Base-by-base conservation (phyloP, 2,888 invertebrate species). In the Andrena flavipes region DNA sequence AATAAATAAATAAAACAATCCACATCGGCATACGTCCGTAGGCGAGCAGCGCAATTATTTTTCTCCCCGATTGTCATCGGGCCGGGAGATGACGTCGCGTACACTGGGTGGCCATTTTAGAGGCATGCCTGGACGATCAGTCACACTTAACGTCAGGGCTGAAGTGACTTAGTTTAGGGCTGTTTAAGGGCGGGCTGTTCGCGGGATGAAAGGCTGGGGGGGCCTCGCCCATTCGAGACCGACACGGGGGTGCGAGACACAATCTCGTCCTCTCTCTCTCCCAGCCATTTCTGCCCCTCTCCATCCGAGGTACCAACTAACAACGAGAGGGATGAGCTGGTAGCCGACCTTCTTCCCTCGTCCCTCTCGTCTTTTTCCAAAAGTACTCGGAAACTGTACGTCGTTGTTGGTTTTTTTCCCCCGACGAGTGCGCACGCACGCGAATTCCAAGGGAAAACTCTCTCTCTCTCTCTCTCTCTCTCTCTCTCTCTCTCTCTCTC, bases 151-250 rank as follows among this genome's bases (percentile, higher is more conserved):
- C 86, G 91, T 92, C 92, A 89, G 76, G 75, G 51, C 83, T 89
- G 86, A 90, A 92, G 91, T 92, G 91, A 91, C 91, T 91, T 90
- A 88, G 91, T 90, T 92, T 90, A 91, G 90, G 92, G 92, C 88
- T 91, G 91, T 89, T 91, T 89, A 88, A 91, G 91, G 92, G 90
- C 86, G 90, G 91, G 88, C 86, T 87, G 87, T 80, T 81, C 85
- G 81, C 75, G 85, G 42, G 85, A 88, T 82, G 87, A 88, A 90
- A 88, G 90, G 85, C 80, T 77, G 26, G 80, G 70, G 84, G 88
- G 82, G 84, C 84, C 77, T 89, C 81, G 87, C 88, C 85, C 82
- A 82, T 88, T 85, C 82, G 83, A 78, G 68, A 83, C 80, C 67
- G 79, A 76, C 56, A 56, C 68, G 89, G 83, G 76, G 82, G 76